Percentiles rank a stretch among this genome's conserved stretches.
Conservation (phyloP, 2,888 invertebrate genomes). For the Aspidiotus destructor region DNA sequence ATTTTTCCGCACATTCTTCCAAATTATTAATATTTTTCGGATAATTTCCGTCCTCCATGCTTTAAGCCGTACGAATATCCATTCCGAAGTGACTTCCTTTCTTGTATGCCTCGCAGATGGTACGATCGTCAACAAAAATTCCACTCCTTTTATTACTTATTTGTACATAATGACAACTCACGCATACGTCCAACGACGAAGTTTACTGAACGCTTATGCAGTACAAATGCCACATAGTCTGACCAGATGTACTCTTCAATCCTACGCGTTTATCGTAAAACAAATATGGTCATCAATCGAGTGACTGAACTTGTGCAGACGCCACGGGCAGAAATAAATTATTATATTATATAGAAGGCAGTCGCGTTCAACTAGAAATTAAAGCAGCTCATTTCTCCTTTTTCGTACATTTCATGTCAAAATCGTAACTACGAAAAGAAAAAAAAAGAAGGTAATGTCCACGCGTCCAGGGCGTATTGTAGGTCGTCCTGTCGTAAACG, state of each 20-base stretch:
- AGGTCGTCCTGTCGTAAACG: neutral
- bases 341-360: neutral
- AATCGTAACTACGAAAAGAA: neutral
- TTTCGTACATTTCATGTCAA: slow-evolving; percentile 1
- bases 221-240: no score
- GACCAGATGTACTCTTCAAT: slow-evolving; percentile 2
- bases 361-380: slow-evolving; percentile 2
- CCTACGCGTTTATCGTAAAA: slow-evolving; percentile 4
- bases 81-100: no score
- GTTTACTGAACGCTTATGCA: no score
- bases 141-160: no score
- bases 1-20: no score
- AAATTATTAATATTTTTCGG: no score
- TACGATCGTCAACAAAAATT: no score
- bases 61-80: no score
- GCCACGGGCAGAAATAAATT: neutral
- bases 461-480: neutral
- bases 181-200: no score
- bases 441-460: neutral
- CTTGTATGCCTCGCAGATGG: no score
- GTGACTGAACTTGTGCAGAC: slow-evolving; percentile 1
- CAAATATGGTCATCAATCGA: neutral
- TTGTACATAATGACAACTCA: no score
- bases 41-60: no score
- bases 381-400: neutral